These are phyloP conservation scores for Dasypogon diadema DNA, from an alignment of 2,888 invertebrate species.

Conservation along the genomic window DNA sequence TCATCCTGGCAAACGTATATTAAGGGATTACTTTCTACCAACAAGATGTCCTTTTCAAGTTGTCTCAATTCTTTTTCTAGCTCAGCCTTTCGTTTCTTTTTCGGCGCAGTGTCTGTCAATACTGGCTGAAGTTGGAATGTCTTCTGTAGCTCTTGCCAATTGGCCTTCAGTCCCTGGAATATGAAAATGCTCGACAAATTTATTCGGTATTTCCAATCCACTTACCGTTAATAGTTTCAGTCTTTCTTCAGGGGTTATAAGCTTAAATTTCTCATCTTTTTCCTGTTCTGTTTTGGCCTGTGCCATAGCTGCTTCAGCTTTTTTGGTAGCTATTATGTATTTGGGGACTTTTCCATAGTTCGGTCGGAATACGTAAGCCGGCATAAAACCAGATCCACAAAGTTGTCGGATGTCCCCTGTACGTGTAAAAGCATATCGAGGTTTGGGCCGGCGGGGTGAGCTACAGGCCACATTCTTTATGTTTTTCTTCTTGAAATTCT, in stretches of 20 bases:
- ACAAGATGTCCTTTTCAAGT: slow-evolving; percentile 86
- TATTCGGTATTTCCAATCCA: not conserved
- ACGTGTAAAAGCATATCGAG: slow-evolving; percentile 74
- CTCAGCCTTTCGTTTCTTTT: slow-evolving; percentile 81
- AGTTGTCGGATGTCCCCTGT: slow-evolving; percentile 75
- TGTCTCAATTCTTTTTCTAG: slow-evolving; percentile 83
- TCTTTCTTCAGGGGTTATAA: not conserved
- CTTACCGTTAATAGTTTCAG: not conserved
- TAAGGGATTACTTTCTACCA: slow-evolving; percentile 85
- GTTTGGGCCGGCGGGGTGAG: slow-evolving; percentile 72
- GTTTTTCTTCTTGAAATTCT: slow-evolving; percentile 74
- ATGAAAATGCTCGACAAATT: no score
- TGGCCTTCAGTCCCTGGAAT: slow-evolving; percentile 78
- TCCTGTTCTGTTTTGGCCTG: not conserved
- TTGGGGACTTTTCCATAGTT: slow-evolving; percentile 80
- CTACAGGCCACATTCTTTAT: slow-evolving; percentile 72
- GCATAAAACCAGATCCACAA: slow-evolving; percentile 75
- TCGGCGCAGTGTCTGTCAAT: slow-evolving; percentile 87
- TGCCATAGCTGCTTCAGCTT: not conserved
- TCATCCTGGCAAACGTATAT: slow-evolving; percentile 75
- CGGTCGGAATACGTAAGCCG: slow-evolving; percentile 74
- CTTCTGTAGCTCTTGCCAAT: slow-evolving; percentile 75
- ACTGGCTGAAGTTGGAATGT: slow-evolving; percentile 71
- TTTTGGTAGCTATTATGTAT: slow-evolving; percentile 69
- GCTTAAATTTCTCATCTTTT: not conserved